A percentile compares a stretch with the other conserved stretches of the same genome.
These are phyloP conservation scores for Strix uralensis DNA, from an alignment of 2,113 vertebrate species.

Conservation along the genomic window DNA sequence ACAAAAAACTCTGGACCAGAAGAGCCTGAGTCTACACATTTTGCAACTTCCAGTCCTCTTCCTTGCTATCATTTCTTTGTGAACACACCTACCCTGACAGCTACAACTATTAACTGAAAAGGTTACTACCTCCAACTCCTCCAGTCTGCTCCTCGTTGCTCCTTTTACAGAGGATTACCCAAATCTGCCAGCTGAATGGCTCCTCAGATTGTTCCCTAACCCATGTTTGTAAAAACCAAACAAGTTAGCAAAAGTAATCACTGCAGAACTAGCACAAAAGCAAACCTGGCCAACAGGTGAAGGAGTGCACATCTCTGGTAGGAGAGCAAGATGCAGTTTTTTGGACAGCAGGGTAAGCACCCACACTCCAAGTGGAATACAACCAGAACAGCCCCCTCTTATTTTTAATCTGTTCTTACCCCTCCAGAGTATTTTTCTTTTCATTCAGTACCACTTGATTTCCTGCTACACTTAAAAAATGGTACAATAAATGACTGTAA, in stretches of 20 bases:
- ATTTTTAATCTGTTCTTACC: background rate
- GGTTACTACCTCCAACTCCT: background rate
- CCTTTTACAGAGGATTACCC: background rate
- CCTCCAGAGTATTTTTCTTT: background rate
- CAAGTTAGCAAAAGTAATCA: background rate
- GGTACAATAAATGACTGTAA: background rate
- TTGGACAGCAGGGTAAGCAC: background rate
- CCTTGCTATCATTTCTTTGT: background rate
- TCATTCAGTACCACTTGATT: background rate
- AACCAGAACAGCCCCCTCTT: background rate
- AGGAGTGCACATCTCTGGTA: accelerated
- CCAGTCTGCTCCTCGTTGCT: background rate
- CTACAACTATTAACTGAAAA: background rate
- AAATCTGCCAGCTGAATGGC: background rate
- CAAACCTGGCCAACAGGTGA: background rate
- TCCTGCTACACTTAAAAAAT: background rate
- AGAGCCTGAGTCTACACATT: background rate
- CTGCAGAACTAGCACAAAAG: accelerated
- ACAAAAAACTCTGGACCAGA: background rate
- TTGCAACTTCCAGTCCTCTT: background rate
- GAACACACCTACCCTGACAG: background rate
- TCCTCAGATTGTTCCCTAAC: background rate
- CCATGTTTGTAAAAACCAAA: accelerated
- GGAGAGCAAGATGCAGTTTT: background rate
- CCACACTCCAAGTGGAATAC: background rate